Conservation (phyloP, 2,113 vertebrate genomes). For the Barnardius zonarius region DNA sequence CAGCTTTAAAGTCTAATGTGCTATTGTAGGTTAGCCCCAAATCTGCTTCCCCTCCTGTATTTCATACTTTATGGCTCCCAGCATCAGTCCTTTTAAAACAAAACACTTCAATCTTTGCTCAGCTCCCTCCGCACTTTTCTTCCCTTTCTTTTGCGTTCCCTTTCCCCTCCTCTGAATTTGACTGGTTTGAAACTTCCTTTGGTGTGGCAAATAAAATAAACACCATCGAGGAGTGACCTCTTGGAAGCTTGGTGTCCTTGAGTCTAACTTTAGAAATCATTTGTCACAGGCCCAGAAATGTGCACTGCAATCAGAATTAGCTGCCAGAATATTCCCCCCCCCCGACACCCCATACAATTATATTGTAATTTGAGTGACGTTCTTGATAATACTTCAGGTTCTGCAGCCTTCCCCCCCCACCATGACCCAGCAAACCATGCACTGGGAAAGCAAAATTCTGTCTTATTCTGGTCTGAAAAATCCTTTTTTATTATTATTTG, state of each 20-base stretch:
- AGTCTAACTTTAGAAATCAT: slow-evolving; percentile 65
- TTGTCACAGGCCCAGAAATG: slow-evolving; percentile 63
- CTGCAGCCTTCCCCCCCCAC: not conserved
- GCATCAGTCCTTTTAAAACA: slow-evolving; percentile 30
- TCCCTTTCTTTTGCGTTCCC: fast-evolving
- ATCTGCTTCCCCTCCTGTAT: slow-evolving; percentile 42
- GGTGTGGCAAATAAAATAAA: slow-evolving; percentile 24
- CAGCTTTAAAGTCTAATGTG: slow-evolving; percentile 57
- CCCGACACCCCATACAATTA: slow-evolving; percentile 7
- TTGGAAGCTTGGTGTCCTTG: slow-evolving; percentile 56
- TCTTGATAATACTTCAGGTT: slow-evolving; percentile 7
- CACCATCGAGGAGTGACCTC: slow-evolving; percentile 25
- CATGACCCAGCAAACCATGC: not conserved
- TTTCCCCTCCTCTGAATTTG: not conserved
- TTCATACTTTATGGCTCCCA: slow-evolving; percentile 37
- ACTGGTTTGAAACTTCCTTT: slow-evolving; percentile 7
- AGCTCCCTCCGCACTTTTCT: not conserved
- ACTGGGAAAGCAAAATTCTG: not conserved
- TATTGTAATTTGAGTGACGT: slow-evolving; percentile 50
- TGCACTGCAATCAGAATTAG: slow-evolving; percentile 66
- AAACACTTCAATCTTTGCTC: slow-evolving; percentile 13
- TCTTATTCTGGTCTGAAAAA: not conserved
- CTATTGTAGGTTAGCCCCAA: slow-evolving; percentile 57
- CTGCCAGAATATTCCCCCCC: slow-evolving; percentile 33
- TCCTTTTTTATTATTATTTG: not conserved